Conservation (phyloP, 2,113 vertebrate genomes). For the Dromaius novaehollandiae region DNA sequence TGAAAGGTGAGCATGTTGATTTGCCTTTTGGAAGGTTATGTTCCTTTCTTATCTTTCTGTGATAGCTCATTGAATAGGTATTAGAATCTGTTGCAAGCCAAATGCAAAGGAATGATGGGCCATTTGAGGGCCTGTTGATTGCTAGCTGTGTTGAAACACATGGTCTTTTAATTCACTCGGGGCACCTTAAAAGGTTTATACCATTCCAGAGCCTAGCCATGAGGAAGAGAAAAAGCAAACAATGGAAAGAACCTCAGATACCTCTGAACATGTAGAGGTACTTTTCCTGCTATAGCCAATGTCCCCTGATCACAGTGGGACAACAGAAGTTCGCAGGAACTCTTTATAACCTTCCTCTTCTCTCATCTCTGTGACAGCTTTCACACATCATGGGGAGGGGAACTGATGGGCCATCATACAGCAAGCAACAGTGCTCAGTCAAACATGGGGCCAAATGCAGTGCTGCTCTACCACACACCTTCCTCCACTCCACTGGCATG, state of each 20-base stretch:
- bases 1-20: constrained; percentile 35
- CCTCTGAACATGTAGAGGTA: background rate
- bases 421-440: background rate
- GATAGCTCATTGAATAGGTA: background rate
- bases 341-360: background rate
- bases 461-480: fast-evolving
- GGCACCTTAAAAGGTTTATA: background rate
- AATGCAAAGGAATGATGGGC: background rate
- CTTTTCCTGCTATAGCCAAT: background rate
- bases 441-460: background rate
- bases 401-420: background rate
- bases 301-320: background rate
- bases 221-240: background rate
- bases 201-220: background rate
- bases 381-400: background rate
- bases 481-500: background rate
- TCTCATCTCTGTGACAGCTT: background rate
- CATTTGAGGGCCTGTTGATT: background rate
- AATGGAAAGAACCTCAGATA: background rate
- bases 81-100: background rate
- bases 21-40: constrained; percentile 39
- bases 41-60: constrained; percentile 3
- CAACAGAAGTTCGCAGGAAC: background rate
- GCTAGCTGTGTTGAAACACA: background rate
- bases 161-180: background rate